These are phyloP conservation scores for Cryptocheilus praepositus DNA, from an alignment of 2,888 invertebrate species.

Conservation along the genomic window DNA sequence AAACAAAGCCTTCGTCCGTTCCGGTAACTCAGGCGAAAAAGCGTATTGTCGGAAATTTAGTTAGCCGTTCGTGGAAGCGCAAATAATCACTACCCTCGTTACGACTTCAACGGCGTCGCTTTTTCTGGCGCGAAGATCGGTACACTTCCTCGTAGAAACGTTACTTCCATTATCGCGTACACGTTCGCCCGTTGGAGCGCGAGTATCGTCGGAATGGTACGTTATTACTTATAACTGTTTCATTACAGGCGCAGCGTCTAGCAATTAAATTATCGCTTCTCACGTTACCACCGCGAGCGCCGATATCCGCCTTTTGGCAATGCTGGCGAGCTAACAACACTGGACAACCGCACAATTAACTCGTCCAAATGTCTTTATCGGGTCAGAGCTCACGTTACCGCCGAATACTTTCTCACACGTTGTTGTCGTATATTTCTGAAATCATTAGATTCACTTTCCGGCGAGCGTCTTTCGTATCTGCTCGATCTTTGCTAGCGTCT, in stretches of 20 bases:
- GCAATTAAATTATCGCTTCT: conserved; percentile 37
- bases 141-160: conserved; percentile 24
- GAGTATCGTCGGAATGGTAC: conserved; percentile 16
- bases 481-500: no score
- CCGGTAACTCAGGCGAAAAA: no score
- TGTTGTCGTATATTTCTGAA: no score
- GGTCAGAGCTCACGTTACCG: conserved; percentile 19
- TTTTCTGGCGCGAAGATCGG: conserved; percentile 15
- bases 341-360: conserved; percentile 5
- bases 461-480: no score
- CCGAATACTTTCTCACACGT: no score
- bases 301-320: conserved; percentile 15
- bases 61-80: no score
- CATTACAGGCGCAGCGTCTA: conserved; percentile 21
- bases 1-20: no score
- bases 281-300: conserved; percentile 9
- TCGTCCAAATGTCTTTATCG: conserved; percentile 19
- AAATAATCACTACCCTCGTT: no score
- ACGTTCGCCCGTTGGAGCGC: conserved; percentile 25
- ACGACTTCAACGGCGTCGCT: no score
- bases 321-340: not conserved
- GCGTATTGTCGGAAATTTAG: no score
- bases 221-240: conserved; percentile 24
- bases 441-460: no score
- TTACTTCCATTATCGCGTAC: conserved; percentile 11